phyloP scores from a whole-genome alignment of 2,888 invertebrate genomes.

The Himalopsyche tibetana region DNA sequence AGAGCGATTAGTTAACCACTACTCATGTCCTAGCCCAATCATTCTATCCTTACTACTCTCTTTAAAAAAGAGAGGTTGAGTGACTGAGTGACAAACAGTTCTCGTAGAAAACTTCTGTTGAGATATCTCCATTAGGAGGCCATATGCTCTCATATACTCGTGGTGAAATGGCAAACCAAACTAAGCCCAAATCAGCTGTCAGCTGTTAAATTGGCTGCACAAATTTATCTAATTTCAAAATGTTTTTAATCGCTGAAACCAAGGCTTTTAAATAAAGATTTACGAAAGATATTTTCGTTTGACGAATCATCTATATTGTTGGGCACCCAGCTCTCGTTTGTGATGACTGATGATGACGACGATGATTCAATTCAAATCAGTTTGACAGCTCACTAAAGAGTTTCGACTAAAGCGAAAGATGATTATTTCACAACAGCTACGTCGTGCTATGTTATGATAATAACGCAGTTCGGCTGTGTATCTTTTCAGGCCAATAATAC shows the following conservation, averaged over 20 bases:
- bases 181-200: too few species aligned
- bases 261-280: constrained; percentile 20
- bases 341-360: background rate
- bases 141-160: too few species aligned
- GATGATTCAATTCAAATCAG: background rate
- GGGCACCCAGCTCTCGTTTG: background rate
- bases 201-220: too few species aligned
- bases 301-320: constrained; percentile 22
- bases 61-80: too few species aligned
- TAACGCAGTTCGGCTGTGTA: background rate
- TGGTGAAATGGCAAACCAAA: too few species aligned
- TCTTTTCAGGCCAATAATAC: background rate
- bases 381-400: constrained; percentile 24
- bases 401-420: background rate
- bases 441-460: background rate
- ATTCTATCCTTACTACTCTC: too few species aligned
- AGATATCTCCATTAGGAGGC: too few species aligned
- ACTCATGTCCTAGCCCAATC: too few species aligned
- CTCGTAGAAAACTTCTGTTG: too few species aligned
- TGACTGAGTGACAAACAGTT: too few species aligned
- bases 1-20: too few species aligned
- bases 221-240: background rate
- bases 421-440: background rate
- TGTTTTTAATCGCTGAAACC: background rate
- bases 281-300: constrained; percentile 3